Base-by-base conservation (phyloP, 2,113 vertebrate genomes). In the Hoplias malabaricus region DNA sequence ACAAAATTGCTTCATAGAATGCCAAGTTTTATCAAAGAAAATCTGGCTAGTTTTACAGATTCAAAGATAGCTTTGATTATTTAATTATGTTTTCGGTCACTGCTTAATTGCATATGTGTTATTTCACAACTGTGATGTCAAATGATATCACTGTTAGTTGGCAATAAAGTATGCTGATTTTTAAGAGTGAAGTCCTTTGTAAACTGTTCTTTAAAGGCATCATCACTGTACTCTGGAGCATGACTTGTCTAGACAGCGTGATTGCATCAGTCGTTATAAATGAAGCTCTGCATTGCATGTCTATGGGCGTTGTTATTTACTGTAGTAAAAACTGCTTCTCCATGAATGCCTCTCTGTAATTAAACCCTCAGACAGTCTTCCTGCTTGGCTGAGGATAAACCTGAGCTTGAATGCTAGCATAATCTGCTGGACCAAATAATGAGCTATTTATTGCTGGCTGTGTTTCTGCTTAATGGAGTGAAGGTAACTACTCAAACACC, bases 381-480 rank as follows among this genome's bases (percentile, higher is more conserved):
- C 53, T 48, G 65, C 66, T 73, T 29, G 40, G 42, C 29, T 59
- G 54, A 42, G 23, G 57, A 73, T 57, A 42, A 74, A 62, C 69
- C 38, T 36, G 56, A 70, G 38, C 62, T 33, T 56, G 57, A 77
- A 79, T 50, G 53, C 33, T 34, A 54, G 65, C 36, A 38, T 66
- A 61, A 77, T 77, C 56, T 70, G 78, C 61, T 73, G 76, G 70
- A 73, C 50, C 82, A 79, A 79, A 61, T 72, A 79, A 81, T 75
- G 73, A 69, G 40, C 76, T 79, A 75, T 79, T 81, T 79, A 72
- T 76, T 73, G 75, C 75, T 7, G 5, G 46, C 71, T 81, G 77
- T 80, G 78, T 74, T 78, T 83, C 73, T 84, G 71, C 73, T 69
- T 78, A 86, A 78, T 71, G 23, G 62, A 72, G 78, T 78, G 80